A percentile compares a stretch with the other conserved stretches of the same genome.
Conservation (phyloP, 2,888 invertebrate species). For the Cheilosia vernalis region DNA sequence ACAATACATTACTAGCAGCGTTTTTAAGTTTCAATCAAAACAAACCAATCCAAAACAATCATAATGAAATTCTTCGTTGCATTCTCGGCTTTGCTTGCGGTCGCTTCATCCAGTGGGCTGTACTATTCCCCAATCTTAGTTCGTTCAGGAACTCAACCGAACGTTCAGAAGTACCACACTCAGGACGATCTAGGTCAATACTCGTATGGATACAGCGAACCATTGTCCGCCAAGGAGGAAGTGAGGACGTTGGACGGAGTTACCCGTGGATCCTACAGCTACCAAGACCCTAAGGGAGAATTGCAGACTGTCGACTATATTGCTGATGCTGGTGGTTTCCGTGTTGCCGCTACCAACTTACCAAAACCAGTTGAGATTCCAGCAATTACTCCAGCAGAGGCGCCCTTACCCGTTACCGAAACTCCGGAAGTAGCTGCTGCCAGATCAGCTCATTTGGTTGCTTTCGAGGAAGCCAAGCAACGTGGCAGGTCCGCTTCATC, state of each 20-base stretch:
- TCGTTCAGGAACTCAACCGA: slow-evolving; percentile 79
- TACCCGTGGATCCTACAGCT: slow-evolving; percentile 86
- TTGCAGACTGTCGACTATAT: slow-evolving; percentile 86
- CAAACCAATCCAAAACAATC: slow-evolving; percentile 40
- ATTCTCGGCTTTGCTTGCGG: slow-evolving; percentile 77
- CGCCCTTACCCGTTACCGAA: slow-evolving; percentile 77
- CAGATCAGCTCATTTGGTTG: slow-evolving; percentile 78
- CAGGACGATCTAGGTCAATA: slow-evolving; percentile 87
- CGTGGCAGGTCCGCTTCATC: slow-evolving; percentile 70
- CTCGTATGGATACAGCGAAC: slow-evolving; percentile 86
- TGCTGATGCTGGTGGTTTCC: slow-evolving; percentile 86
- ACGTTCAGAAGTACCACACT: slow-evolving; percentile 85
- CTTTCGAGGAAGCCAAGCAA: slow-evolving; percentile 78
- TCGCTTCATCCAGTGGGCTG: slow-evolving; percentile 77
- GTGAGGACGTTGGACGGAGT: slow-evolving; percentile 85
- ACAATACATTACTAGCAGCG: slow-evolving; percentile 79
- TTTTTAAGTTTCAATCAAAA: slow-evolving; percentile 66
- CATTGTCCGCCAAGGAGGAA: slow-evolving; percentile 86
- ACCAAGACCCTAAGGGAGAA: slow-evolving; percentile 85
- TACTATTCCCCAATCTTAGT: slow-evolving; percentile 77
- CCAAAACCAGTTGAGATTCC: slow-evolving; percentile 82
- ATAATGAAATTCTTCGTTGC: slow-evolving; percentile 80
- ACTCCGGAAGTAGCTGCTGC: slow-evolving; percentile 79
- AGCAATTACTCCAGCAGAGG: slow-evolving; percentile 59
- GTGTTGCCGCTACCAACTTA: slow-evolving; percentile 86